phyloP scores from a whole-genome alignment of 2,113 vertebrate genomes.

The Tetraodon nigroviridis region DNA sequence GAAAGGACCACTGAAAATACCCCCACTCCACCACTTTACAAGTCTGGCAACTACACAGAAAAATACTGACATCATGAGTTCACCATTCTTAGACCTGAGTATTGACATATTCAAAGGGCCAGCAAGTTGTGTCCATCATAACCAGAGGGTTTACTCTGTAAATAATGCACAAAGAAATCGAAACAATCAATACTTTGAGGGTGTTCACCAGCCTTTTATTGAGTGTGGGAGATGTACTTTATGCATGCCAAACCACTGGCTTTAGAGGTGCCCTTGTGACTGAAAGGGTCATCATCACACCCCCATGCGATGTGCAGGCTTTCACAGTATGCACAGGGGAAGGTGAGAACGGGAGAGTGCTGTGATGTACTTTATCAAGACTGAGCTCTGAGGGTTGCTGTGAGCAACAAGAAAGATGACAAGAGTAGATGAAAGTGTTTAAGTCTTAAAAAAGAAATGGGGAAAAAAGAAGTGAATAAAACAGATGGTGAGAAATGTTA shows the following conservation, averaged over 20 bases:
- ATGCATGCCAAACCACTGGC: constrained; percentile 40
- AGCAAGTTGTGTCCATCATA: too few relatives aligned
- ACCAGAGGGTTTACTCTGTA: background rate
- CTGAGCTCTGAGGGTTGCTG: constrained; percentile 45
- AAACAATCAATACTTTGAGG: background rate
- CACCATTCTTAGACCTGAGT: too few relatives aligned
- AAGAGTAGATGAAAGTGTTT: constrained; percentile 58
- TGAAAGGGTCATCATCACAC: constrained; percentile 57
- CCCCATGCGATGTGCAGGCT: constrained; percentile 46
- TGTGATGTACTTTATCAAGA: constrained; percentile 59
- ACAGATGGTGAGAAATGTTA: constrained; percentile 39
- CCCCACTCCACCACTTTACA: constrained; percentile 17
- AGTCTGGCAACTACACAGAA: constrained; percentile 11
- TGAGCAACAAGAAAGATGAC: constrained; percentile 53
- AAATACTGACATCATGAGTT: background rate
- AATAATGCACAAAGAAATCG: background rate
- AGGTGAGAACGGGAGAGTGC: constrained; percentile 67
- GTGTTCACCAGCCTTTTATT: constrained; percentile 1
- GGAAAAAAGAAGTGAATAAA: constrained; percentile 44
- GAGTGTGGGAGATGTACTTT: constrained; percentile 19
- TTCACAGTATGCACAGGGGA: constrained; percentile 43
- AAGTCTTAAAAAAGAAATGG: constrained; percentile 46
- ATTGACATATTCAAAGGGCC: background rate
- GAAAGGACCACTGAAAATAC: constrained; percentile 23
- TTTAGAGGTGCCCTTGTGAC: constrained; percentile 53